Conservation (phyloP, 1,140 invertebrate species). For the Ruditapes philippinarum region DNA sequence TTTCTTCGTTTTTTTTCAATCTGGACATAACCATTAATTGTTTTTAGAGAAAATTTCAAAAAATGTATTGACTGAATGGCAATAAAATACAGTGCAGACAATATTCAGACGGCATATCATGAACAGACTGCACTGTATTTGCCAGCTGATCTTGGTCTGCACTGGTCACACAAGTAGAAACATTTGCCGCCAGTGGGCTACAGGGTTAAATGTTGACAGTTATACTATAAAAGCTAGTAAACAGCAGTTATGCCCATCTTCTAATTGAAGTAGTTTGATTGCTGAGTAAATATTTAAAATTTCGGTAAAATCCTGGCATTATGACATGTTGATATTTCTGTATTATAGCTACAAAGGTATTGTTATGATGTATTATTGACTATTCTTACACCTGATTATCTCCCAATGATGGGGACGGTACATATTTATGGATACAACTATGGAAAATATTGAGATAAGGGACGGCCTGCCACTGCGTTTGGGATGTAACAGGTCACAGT, state of each 20-base stretch:
- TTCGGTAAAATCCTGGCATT: neutral
- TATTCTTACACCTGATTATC: neutral
- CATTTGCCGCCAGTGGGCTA: no score
- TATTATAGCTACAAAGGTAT: slow-evolving; percentile 35
- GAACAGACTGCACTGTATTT: no score
- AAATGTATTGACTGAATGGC: no score
- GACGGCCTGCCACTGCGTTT: neutral
- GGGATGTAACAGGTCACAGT: neutral
- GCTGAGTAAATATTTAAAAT: slow-evolving; percentile 44
- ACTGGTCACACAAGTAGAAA: no score
- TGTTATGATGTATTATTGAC: slow-evolving; percentile 12
- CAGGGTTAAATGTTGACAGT: no score
- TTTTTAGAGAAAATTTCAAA: no score
- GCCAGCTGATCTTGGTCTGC: no score
- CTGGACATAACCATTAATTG: no score
- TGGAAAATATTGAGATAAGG: neutral
- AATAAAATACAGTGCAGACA: no score
- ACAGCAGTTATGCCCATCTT: neutral
- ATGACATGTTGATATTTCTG: slow-evolving; percentile 45
- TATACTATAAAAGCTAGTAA: no score
- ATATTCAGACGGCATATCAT: no score
- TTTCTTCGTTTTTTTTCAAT: no score
- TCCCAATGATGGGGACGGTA: neutral
- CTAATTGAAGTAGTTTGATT: neutral
- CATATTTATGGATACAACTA: neutral